Evolutionary conservation across 2,888 invertebrate species (phyloP), one percentile per base, ranked within the genome.

Genomic region (Eurytoma adleriae): DNA sequence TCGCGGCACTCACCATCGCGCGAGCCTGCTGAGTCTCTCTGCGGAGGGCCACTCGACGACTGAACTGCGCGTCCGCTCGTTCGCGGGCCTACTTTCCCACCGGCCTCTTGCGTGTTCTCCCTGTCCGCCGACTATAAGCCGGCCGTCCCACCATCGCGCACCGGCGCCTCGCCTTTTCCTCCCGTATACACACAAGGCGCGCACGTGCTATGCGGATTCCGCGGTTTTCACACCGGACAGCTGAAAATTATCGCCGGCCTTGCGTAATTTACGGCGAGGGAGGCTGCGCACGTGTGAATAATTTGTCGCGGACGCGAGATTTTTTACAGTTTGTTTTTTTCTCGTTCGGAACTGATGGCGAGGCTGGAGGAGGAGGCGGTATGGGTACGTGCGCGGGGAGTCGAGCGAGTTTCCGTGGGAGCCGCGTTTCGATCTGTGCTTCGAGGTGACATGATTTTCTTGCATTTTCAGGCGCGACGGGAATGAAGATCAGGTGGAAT

Each of bases 51-150:
- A 87, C 89, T 88, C 89, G 86, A 88, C 87, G 87, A 90, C 89
- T 88, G 88, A 90, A 86, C 89, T 3, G 20, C 16, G 86, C 86
- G 83, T 78, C 88, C 88, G 85, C 88, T 88, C 89, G 89, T 89
- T 89, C 86, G 82, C 79, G 88, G 88, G 85, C 89, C 90, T 90
- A 90, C 90, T 90, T 90, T 90, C 90, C 85, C 89, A 89, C 89
- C 89, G 89, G 90, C 88, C 85, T 87, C 86, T 87, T 86, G 88
- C 83, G 12, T 27, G 50, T 18, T 52, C 56, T 56, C 40, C 30
- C 56, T n/a, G n/a, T 18, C 56, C 13, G 40, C 18, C 54, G 40
- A 18, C 57, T 69, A 69, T 72, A 72, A 71, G 66, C n/a, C 52
- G 52, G 12, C 50, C 30, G 66, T 71, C 78, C 71, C 78, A 72